Evolutionary conservation across 2,888 invertebrate species (phyloP), one percentile per base, ranked within the genome.

Genomic region (Epinotia nisella): DNA sequence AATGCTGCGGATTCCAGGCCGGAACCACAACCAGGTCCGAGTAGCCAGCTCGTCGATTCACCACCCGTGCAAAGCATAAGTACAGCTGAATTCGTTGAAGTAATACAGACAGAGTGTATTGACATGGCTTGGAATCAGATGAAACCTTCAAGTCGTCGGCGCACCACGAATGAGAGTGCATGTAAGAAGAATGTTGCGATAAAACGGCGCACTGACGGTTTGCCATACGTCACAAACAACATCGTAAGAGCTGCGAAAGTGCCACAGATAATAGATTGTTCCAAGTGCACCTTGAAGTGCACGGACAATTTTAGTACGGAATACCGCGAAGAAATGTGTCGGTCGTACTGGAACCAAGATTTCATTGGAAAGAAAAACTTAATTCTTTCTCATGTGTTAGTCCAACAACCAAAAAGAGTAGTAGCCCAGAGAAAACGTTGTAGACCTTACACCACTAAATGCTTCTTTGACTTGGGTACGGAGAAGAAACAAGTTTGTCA

Each of bases 401-500:
- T 59, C 13, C 17, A 59, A n/a, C 55, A n/a, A 49, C 53, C 59
- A 35, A 66, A 71, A 59, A 60, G 24, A 53, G 21, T 51, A 7
- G 10, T 21, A 1, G 49, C 53, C 1, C 21, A 55, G 13, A 66
- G 71, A 60, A 71, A 71, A 66, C 58, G 66, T 4, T 19, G 41
- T 11, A 66, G 66, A 24, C 35, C 66, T 35, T 66, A 66, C 24
- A 41, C 41, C 11, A 60, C 65, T 2, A 59, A 71, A 35, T 66
- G 60, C 49, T 60, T 24, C 17, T 66, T 71, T 53, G 41, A 17
- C n/a, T 4, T 53, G 5, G 66, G 51, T 15, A 7, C 3, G 2
- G 58, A 65, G 3, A 51, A 66, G 49, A 41, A 51, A 17, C 59
- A 66, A 35, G 66, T 71, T 19, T 71, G 71, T 60, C 71, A 71